phyloP scores from a whole-genome alignment of 2,113 vertebrate species.

The Actenoides hombroni region DNA sequence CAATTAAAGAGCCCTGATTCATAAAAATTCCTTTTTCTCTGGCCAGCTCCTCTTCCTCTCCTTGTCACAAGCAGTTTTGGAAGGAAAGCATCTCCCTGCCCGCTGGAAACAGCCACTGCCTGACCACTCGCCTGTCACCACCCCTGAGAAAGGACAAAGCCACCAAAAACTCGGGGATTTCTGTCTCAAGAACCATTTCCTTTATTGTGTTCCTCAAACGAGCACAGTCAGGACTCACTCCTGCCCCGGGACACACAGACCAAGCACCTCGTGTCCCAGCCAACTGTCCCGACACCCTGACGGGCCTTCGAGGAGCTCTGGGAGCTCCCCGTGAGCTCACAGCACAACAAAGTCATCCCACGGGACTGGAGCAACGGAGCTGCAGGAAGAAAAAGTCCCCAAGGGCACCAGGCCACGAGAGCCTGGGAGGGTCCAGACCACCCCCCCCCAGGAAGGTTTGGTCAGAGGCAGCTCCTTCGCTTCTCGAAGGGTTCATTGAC shows the following conservation, averaged over 20 bases:
- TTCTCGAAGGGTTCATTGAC: not conserved
- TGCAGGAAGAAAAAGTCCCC: not conserved
- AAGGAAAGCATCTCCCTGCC: not conserved
- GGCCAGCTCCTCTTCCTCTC: not conserved
- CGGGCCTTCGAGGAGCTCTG: rapidly evolving
- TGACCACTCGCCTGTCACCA: not conserved
- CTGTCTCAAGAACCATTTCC: rapidly evolving
- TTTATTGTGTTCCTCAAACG: not conserved
- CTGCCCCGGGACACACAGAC: not conserved
- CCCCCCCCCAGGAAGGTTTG: not conserved
- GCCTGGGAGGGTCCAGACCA: not conserved
- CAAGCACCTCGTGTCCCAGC: not conserved
- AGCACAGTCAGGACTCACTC: not conserved
- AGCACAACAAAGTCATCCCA: not conserved
- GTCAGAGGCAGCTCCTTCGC: not conserved
- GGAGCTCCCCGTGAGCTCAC: rapidly evolving
- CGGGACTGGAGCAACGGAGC: not conserved
- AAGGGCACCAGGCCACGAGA: not conserved
- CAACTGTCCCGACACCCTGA: not conserved
- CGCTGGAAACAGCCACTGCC: not conserved
- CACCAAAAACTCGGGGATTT: not conserved
- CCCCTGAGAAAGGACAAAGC: not conserved
- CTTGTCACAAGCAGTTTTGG: not conserved
- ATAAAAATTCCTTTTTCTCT: not conserved
- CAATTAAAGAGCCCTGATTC: not conserved